Evolutionary conservation across 2,797 vertebrate genomes (phyloP), one percentile per base, ranked within the genome.

Genomic region (Staurois parvus): DNA sequence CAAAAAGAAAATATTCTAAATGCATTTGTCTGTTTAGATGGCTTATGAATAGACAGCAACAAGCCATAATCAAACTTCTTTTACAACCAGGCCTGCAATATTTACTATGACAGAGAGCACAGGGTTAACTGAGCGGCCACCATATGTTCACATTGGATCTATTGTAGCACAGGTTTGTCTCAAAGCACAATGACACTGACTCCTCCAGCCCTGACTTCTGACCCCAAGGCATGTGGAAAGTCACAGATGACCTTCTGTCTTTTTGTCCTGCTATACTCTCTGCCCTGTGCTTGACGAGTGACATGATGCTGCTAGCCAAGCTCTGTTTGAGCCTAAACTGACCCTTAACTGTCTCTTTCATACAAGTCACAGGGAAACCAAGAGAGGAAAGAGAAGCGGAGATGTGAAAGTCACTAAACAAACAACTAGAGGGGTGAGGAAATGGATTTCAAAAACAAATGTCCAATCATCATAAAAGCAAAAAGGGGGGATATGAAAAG

Each of bases 291-390:
- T 37, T 76, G 75, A 76, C 30, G 45, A 21, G 34, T 76, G 30
- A 62, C 3, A 19, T 34, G 75, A 76, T 62, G 29, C 74, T 12
- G 52, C 19, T 28, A 45, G 4, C 28, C 40, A 24, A 48, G 26
- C 28, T 79, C 37, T 12, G 26, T 12, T 24, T 79, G 77, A 79
- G 77, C 64, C 77, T 79, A 79, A 79, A 79, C 64, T 79, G 77
- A 79, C 77, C 77, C 77, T 64, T 48, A 30, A 79, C 26, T 79
- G 77, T 79, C 77, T 66, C 37, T 29, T 79, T 24, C 64, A 30
- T 68, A 67, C 40, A 68, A 68, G 40, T 79, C 77, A 79, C 17
- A 42, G 28, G 13, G n/a, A 78, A 78, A 28, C 28, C 5, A 28
- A 15, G 3, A 67, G 4, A 67, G 40, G 19, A 68, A 68, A 79